These are phyloP conservation scores for Discoglossus pictus DNA, from an alignment of 2,797 vertebrate genomes.

Conservation along the genomic window DNA sequence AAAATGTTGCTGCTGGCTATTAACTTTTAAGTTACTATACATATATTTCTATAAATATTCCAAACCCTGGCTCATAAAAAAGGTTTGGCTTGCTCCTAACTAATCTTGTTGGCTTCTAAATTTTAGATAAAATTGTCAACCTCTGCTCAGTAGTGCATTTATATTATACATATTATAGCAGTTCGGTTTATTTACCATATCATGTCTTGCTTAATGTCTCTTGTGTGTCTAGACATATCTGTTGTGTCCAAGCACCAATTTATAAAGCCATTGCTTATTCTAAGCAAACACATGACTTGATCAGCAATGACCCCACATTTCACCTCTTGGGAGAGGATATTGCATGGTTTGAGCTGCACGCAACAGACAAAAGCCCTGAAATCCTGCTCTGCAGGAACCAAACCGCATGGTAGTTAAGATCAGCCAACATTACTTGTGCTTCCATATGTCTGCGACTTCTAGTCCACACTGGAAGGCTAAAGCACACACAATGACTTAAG, in stretches of 20 bases:
- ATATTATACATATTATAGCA: too few species aligned
- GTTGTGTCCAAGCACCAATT: background rate
- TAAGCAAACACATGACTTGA: background rate
- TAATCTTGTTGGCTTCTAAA: too few species aligned
- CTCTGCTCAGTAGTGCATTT: too few species aligned
- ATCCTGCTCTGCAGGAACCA: conserved; percentile 1
- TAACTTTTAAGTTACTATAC: too few species aligned
- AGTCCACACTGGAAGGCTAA: conserved; percentile 13
- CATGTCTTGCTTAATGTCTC: too few species aligned
- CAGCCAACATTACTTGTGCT: conserved; percentile 17
- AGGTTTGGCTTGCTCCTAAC: too few species aligned
- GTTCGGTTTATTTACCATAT: too few species aligned
- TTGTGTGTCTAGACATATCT: background rate
- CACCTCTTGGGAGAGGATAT: background rate
- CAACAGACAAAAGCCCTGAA: background rate
- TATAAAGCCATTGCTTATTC: background rate
- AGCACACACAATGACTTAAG: conserved; percentile 15
- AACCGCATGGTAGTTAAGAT: conserved; percentile 21
- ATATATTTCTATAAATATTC: too few species aligned
- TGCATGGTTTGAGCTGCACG: background rate
- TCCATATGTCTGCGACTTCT: conserved; percentile 16
- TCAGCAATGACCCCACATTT: background rate
- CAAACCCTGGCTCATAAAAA: too few species aligned
- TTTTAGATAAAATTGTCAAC: too few species aligned
- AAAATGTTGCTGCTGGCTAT: too few species aligned